Evolutionary conservation across 2,888 invertebrate species (phyloP).

Genomic region (Pseudeuparius sepicola): DNA sequence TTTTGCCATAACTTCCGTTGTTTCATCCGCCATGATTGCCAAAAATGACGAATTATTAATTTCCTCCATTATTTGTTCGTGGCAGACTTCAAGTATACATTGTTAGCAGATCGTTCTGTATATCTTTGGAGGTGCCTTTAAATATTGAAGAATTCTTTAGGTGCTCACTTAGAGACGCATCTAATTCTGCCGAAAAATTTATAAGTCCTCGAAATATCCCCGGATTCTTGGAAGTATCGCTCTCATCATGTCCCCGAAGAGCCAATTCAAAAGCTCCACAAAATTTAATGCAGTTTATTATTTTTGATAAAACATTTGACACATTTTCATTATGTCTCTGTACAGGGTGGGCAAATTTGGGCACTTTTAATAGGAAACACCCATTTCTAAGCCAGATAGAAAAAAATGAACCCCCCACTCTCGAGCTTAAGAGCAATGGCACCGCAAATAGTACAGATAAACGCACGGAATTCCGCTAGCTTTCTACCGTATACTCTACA

Average conservation of each 20-base stretch:
- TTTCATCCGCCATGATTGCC: constrained; percentile 30
- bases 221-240: no score
- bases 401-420: no score
- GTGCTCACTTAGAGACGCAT: constrained; percentile 25
- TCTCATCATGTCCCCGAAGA: constrained; percentile 28
- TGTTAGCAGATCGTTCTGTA: constrained; percentile 31
- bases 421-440: no score
- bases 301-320: constrained; percentile 18
- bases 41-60: constrained; percentile 20
- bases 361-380: no score
- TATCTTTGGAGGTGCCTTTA: constrained; percentile 28
- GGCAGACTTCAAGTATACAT: constrained; percentile 28
- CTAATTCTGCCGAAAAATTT: constrained; percentile 26
- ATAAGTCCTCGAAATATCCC: no score
- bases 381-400: no score
- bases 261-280: no score
- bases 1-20: constrained; percentile 25
- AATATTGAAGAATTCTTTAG: constrained; percentile 25
- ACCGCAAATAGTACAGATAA: no score
- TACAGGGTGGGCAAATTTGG: no score
- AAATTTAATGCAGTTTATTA: constrained; percentile 29
- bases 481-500: no score
- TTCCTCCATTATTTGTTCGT: constrained; percentile 24
- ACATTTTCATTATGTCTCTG: constrained; percentile 8
- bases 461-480: no score